These are phyloP conservation scores for Blastomussa wellsi DNA, from an alignment of 92 coral and sea anemone species.

Conservation along the genomic window DNA sequence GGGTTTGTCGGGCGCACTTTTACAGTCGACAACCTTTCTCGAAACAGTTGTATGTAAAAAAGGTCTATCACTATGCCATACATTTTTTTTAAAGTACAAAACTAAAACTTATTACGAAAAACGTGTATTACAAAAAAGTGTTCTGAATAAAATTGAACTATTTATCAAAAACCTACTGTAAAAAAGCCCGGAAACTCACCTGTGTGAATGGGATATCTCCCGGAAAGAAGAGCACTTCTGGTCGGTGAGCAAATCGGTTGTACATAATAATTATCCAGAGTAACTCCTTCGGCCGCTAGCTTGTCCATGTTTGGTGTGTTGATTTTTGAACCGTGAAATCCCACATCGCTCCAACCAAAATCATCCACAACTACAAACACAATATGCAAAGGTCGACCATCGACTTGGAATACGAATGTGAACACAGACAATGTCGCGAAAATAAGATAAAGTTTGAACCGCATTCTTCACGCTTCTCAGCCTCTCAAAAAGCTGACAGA, in stretches of 20 bases:
- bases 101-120: too few relatives aligned
- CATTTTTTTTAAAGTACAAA: too few relatives aligned
- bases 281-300: conserved; percentile 52
- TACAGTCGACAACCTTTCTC: too few relatives aligned
- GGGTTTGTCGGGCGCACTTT: too few relatives aligned
- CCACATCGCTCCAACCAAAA: conserved; percentile 53
- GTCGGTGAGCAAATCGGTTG: conserved; percentile 46
- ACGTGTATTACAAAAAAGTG: too few relatives aligned
- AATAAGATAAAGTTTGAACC: background rate
- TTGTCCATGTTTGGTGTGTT: conserved; percentile 53
- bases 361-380: conserved; percentile 44
- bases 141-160: too few relatives aligned
- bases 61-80: too few relatives aligned
- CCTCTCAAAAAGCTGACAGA: background rate
- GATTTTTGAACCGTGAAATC: conserved; percentile 44
- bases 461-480: background rate
- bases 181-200: conserved; percentile 1
- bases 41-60: too few relatives aligned
- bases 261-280: conserved; percentile 46
- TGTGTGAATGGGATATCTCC: conserved; percentile 52
- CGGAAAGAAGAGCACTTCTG: conserved; percentile 39
- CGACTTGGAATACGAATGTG: background rate
- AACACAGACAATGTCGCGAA: background rate
- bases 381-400: conserved; percentile 29
- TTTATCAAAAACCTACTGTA: background rate